Conservation (phyloP, 2,797 vertebrate genomes). For the Syndactyla subalaris region DNA sequence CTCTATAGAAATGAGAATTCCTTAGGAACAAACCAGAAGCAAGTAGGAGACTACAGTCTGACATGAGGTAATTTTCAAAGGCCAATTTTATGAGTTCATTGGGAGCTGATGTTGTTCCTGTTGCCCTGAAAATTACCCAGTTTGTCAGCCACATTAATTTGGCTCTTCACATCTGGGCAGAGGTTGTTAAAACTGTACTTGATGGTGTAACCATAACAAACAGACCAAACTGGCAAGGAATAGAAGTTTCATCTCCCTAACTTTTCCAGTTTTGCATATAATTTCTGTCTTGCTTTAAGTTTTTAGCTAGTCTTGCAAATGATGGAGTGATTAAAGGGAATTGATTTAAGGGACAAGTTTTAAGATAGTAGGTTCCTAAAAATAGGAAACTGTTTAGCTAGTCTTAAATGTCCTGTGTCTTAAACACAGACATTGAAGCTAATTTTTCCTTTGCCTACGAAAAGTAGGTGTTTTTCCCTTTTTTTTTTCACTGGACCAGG, state of each 20-base stretch:
- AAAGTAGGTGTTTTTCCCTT: background rate
- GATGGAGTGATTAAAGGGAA: background rate
- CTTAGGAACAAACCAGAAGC: background rate
- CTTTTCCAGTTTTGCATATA: background rate
- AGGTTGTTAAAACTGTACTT: background rate
- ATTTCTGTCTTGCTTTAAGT: background rate
- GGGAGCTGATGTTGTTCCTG: background rate
- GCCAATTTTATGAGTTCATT: background rate
- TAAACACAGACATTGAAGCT: background rate
- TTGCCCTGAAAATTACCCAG: background rate
- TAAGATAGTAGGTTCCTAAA: background rate
- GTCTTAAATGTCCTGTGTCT: background rate
- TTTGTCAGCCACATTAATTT: background rate
- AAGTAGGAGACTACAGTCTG: background rate
- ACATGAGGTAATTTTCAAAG: background rate
- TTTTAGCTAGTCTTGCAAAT: background rate
- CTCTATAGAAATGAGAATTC: background rate
- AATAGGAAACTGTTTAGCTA: background rate
- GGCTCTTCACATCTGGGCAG: background rate
- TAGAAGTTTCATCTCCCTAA: background rate
- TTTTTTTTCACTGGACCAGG: background rate
- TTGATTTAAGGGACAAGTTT: background rate
- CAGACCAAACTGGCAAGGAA: background rate
- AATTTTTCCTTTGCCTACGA: background rate
- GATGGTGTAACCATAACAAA: background rate